Evolutionary conservation across 2,113 vertebrate species (phyloP), one percentile per base, ranked within the genome.

Genomic region (Arothron firmamentum): DNA sequence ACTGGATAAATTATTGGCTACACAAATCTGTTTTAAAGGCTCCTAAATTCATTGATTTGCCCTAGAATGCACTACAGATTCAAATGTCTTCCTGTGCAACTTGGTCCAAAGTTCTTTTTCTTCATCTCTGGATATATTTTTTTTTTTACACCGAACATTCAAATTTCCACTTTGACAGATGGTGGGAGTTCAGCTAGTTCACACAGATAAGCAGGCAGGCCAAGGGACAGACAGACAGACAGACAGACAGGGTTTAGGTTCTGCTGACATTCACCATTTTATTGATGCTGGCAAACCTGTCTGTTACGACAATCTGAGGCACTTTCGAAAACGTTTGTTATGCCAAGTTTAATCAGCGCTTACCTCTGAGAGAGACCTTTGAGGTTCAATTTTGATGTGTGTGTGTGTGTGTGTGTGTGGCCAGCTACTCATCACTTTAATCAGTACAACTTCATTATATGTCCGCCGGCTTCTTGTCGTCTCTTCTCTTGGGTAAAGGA

Each of bases 131-230:
- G 1, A 38, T 17, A 45, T 45, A n/a, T n/a, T n/a, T 45, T 45
- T 45, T 47, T 45, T 38, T 19, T 14, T 11, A 28, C 11, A 41
- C 28, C 12, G 23, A 42, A 38, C 28, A 16, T 18, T 42, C 47
- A 52, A 61, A 52, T 65, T 63, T 56, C 31, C 34, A 38, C 49
- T 52, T 57, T 42, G 65, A 77, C 78, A 64, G 59, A 72, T 62
- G 76, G 52, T 50, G 19, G 46, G 23, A 48, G 56, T 59, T 38
- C 28, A 47, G 2, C 41, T 58, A 12, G 54, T 75, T 72, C 62
- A 65, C 63, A 66, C 52, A 47, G 45, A 53, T 28, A 50, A 15
- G 16, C 15, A 3, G 53, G 1, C 31, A 12, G 41, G 10, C 57
- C 45, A 47, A 19, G 48, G 2, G 20, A 31, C 43, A 13, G 42